Base-by-base conservation (phyloP, 2,113 vertebrate genomes). In the Microtus ochrogaster region DNA sequence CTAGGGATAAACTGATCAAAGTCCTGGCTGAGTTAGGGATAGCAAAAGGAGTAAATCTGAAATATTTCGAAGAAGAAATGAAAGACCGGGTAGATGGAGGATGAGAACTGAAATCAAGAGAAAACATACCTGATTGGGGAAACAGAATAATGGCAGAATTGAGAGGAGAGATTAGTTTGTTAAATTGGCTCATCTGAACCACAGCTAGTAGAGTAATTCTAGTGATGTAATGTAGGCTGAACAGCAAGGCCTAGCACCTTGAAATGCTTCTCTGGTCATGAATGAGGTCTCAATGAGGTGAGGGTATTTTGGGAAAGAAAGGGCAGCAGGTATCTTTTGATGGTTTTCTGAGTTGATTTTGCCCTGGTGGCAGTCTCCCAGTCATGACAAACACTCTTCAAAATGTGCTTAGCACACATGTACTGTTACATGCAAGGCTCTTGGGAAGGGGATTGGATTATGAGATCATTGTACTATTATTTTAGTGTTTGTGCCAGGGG, bases 301-400 rank as follows among this genome's bases (percentile, higher is more conserved):
- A 66, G 68, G 5, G 19, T 30, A 2, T 33, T 33, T 41, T 16
- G 87, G 63, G 78, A 7, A 72, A 30, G 33, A 52, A 24, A 89
- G 61, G 33, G n/a, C 17, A 61, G 4, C 28, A 11, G 11, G 19
- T 68, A 1, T 83, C 83, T 74, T 85, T 61, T 74, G 30, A 3
- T 52, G 33, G 92, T 86, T 92, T 94, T 81, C 81, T 92, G 58
- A 47, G 22, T 77, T 83, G 82, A 22, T 73, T 72, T 89, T 95
- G 21, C 77, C 4, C 7, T 76, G 78, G 12, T 4, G 63, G 41
- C 44, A 68, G 28, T 61, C 11, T 89, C 28, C n/a, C 3, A 82
- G 39, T 82, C 86, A 55, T 49, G 82, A 47, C 94, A 83, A 13
- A 77, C 36, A 19, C 84, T 90, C 58, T 70, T 0, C 28, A 0